phyloP scores from a whole-genome alignment of 2,888 invertebrate species.

The Papilio demoleus region DNA sequence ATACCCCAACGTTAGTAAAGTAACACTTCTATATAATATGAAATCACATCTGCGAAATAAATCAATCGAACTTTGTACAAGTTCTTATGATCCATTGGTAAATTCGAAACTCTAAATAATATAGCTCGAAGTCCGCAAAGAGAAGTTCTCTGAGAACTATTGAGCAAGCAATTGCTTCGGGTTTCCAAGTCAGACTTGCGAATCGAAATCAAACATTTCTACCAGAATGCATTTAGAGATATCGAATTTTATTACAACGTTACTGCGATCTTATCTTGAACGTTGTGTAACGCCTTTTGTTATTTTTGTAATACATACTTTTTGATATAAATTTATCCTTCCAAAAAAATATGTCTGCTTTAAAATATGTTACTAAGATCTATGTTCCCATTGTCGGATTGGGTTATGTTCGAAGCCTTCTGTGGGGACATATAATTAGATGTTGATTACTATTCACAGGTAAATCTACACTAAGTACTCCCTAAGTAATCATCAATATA shows the following conservation, averaged over 20 bases:
- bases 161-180: constrained; percentile 32
- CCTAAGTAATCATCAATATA: too few relatives aligned
- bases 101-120: constrained; percentile 32
- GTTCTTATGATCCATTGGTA: constrained; percentile 30
- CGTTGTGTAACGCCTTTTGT: neutral
- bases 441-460: too few relatives aligned
- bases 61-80: constrained; percentile 23
- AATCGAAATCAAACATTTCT: constrained; percentile 36
- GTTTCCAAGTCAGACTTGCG: constrained; percentile 25
- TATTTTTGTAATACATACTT: neutral
- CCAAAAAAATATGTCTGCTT: neutral
- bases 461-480: too few relatives aligned
- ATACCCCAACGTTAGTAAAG: too few relatives aligned
- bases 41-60: constrained; percentile 12
- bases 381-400: too few relatives aligned
- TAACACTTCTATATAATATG: neutral
- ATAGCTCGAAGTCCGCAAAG: constrained; percentile 6
- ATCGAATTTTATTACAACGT: constrained; percentile 29
- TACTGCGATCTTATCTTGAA: neutral
- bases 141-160: constrained; percentile 29
- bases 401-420: too few relatives aligned
- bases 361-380: neutral
- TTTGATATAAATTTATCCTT: neutral
- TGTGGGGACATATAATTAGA: too few relatives aligned
- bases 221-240: constrained; percentile 23